These are phyloP conservation scores for Exocentrus adspersus DNA, from an alignment of 2,888 invertebrate genomes.

Conservation along the genomic window DNA sequence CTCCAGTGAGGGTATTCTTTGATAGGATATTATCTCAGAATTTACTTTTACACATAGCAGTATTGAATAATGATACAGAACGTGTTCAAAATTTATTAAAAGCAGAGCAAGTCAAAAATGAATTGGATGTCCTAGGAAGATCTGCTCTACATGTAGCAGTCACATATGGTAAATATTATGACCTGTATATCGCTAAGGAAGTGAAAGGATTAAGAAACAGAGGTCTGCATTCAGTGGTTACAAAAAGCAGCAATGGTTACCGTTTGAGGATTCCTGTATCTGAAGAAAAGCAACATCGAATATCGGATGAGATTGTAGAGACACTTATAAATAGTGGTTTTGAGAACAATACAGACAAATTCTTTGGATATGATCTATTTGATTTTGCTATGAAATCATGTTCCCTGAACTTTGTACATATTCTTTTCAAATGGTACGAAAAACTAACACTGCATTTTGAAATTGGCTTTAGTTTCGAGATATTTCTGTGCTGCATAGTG, in stretches of 20 bases:
- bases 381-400: conserved; percentile 28
- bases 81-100: background rate
- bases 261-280: background rate
- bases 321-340: conserved; percentile 5
- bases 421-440: conserved; percentile 6
- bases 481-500: conserved; percentile 9
- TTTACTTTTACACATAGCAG: conserved; percentile 15
- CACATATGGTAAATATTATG: conserved; percentile 20
- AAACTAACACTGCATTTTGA: conserved; percentile 16
- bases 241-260: background rate
- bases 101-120: background rate
- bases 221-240: conserved; percentile 7
- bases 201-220: conserved; percentile 10
- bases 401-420: conserved; percentile 11
- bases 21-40: conserved; percentile 20
- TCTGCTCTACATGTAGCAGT: conserved; percentile 23
- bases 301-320: conserved; percentile 13
- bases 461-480: conserved; percentile 6
- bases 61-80: conserved; percentile 14
- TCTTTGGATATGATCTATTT: conserved; percentile 21
- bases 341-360: conserved; percentile 1
- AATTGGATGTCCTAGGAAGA: conserved; percentile 15
- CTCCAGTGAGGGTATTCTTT: conserved; percentile 24
- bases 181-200: conserved; percentile 11
- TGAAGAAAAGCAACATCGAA: background rate